These are phyloP conservation scores for Palythoa grandis DNA, from an alignment of 92 coral and sea anemone genomes.

Conservation along the genomic window DNA sequence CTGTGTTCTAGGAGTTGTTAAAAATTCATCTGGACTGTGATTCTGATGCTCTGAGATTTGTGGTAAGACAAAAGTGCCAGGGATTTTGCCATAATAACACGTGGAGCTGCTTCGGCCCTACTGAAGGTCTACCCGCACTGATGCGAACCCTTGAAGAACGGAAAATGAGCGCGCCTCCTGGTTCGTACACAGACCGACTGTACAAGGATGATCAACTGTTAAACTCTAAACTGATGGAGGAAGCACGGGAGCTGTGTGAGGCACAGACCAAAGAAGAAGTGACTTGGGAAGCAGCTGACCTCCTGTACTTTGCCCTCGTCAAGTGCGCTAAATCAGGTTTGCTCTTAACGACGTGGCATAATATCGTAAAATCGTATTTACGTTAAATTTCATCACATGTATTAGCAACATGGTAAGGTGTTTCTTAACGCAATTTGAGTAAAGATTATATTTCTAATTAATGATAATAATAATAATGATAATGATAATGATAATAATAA, in stretches of 20 bases:
- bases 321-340: slow-evolving; percentile 64
- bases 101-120: slow-evolving; percentile 59
- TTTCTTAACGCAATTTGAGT: too few relatives aligned
- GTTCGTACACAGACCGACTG: slow-evolving; percentile 62
- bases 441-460: too few relatives aligned
- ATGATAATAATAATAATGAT: too few relatives aligned
- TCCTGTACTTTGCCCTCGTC: slow-evolving; percentile 58
- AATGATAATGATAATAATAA: too few relatives aligned
- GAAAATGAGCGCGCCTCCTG: slow-evolving; percentile 55
- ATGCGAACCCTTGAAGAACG: slow-evolving; percentile 54
- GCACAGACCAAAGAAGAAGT: slow-evolving; percentile 59
- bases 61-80: slow-evolving; percentile 49
- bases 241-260: slow-evolving; percentile 60
- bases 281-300: slow-evolving; percentile 61
- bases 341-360: not conserved
- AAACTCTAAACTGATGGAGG: slow-evolving; percentile 55
- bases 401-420: too few relatives aligned
- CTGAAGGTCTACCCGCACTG: slow-evolving; percentile 42
- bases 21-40: slow-evolving; percentile 50
- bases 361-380: too few relatives aligned
- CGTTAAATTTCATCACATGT: too few relatives aligned
- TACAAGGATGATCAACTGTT: slow-evolving; percentile 53
- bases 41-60: slow-evolving; percentile 57
- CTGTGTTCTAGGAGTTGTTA: slow-evolving; percentile 39
- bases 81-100: slow-evolving; percentile 57